Evolutionary conservation across 2,888 invertebrate genomes (phyloP).

Genomic region (Drosophila phalerata): DNA sequence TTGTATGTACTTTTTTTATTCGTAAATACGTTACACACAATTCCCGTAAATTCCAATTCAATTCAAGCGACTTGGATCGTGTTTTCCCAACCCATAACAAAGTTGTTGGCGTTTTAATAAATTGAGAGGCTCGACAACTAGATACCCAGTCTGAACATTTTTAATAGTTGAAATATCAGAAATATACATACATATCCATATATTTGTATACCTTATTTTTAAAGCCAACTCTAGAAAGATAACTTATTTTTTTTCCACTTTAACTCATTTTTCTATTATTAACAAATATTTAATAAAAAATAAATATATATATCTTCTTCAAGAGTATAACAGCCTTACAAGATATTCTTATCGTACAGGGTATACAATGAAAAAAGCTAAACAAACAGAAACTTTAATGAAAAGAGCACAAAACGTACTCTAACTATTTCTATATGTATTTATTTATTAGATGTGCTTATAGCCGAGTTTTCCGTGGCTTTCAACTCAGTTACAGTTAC

Average conservation of each 20-base stretch:
- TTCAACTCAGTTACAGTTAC: conserved; percentile 54
- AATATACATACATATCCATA: background rate
- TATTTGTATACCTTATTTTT: background rate
- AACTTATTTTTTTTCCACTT: background rate
- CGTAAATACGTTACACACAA: conserved; percentile 29
- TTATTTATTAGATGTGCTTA: conserved; percentile 24
- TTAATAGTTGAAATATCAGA: background rate
- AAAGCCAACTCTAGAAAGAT: background rate
- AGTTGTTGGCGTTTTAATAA: background rate
- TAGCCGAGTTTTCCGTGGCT: conserved; percentile 22
- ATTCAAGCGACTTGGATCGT: conserved; percentile 63
- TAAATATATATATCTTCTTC: background rate
- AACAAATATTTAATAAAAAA: background rate
- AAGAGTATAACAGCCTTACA: background rate
- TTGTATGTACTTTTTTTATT: conserved; percentile 17
- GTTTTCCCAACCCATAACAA: conserved; percentile 77
- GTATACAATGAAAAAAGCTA: conserved; percentile 17
- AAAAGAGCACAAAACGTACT: conserved; percentile 26
- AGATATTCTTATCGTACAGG: background rate
- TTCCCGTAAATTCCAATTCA: conserved; percentile 71
- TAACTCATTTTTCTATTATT: background rate
- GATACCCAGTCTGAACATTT: conserved; percentile 3
- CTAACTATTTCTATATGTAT: conserved; percentile 14
- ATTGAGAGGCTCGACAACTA: background rate
- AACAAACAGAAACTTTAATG: conserved; percentile 23